phyloP scores from a whole-genome alignment of 2,113 vertebrate species.

The Passer montanus region DNA sequence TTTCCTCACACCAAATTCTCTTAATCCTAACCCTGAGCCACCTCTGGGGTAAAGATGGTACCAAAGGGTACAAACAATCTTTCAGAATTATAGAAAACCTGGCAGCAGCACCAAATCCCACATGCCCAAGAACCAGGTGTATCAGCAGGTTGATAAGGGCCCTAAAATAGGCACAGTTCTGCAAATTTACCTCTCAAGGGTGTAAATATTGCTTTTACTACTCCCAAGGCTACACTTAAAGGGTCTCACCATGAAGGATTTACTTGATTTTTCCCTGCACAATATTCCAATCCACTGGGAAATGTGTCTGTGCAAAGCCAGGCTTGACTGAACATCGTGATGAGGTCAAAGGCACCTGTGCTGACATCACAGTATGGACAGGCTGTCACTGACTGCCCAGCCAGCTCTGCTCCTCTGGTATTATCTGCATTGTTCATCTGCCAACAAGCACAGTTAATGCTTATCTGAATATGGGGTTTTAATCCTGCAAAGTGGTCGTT shows the following conservation, averaged over 20 bases:
- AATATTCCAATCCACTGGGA: not conserved
- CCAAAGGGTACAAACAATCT: not conserved
- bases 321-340: not conserved
- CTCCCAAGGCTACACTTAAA: not conserved
- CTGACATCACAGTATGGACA: not conserved
- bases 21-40: not conserved
- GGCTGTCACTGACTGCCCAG: not conserved
- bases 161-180: not conserved
- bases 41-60: not conserved
- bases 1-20: not conserved
- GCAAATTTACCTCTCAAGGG: not conserved
- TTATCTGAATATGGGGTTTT: not conserved
- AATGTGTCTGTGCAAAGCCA: fast-evolving
- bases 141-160: not conserved
- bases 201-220: not conserved
- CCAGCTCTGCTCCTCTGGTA: not conserved
- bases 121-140: fast-evolving
- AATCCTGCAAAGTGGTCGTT: conserved; percentile 1
- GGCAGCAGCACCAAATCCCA: not conserved
- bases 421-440: not conserved
- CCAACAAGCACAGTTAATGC: not conserved
- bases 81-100: not conserved
- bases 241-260: not conserved
- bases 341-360: not conserved
- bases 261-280: not conserved